These are phyloP conservation scores for Drosophila hamatofila DNA, from an alignment of 2,888 invertebrate species.

Conservation along the genomic window DNA sequence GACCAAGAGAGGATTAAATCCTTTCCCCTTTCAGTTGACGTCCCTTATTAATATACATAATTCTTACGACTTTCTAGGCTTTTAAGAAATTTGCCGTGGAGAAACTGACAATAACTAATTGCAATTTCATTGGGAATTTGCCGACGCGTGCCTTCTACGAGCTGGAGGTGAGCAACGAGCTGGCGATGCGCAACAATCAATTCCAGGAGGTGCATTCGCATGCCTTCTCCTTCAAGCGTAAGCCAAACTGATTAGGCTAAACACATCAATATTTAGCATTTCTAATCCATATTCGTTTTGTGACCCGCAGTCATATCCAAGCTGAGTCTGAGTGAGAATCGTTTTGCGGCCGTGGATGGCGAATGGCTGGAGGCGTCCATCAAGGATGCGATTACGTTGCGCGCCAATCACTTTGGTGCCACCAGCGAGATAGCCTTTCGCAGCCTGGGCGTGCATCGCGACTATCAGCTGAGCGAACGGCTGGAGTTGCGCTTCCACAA, in stretches of 20 bases:
- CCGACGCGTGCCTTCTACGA: constrained; percentile 91
- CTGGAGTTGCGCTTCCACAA: constrained; percentile 83
- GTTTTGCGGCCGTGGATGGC: constrained; percentile 80
- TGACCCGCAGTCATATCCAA: constrained; percentile 75
- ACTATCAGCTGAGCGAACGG: constrained; percentile 81
- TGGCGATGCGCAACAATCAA: constrained; percentile 88
- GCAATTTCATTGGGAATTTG: constrained; percentile 87
- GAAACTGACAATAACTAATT: constrained; percentile 88
- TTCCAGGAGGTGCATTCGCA: constrained; percentile 89
- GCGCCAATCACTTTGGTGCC: constrained; percentile 82
- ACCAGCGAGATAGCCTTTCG: constrained; percentile 83
- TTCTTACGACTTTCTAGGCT: constrained; percentile 85
- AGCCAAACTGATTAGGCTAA: constrained; percentile 26
- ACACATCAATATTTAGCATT: neutral
- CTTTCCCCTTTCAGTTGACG: neutral
- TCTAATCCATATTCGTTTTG: neutral
- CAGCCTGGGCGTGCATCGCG: constrained; percentile 81
- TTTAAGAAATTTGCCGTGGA: constrained; percentile 92
- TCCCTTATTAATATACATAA: neutral
- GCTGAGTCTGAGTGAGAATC: constrained; percentile 81
- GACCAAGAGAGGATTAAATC: no score
- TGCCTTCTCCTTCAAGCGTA: constrained; percentile 87
- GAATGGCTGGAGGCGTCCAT: constrained; percentile 83
- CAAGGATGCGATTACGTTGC: constrained; percentile 78
- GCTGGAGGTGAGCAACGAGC: constrained; percentile 89